Percentiles rank a stretch among this genome's conserved stretches.
Evolutionary conservation across 53 echinoderm and acorn worm genomes (phyloP).

Genomic region (Holothuria leucospilota): DNA sequence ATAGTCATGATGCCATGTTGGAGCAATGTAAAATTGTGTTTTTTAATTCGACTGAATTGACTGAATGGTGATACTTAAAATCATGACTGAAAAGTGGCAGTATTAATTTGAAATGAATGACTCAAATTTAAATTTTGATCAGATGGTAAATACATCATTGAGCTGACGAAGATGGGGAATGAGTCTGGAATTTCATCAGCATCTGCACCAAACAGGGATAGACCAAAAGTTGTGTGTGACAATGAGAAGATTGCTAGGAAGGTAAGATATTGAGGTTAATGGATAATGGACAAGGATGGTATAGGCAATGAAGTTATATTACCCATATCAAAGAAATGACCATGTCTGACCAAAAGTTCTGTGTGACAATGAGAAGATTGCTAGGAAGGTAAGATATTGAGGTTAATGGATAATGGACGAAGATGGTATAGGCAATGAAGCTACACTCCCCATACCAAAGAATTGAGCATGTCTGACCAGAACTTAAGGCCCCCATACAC

Average conservation of each 20-base stretch:
- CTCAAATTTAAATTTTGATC: no score
- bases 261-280: slow-evolving; percentile 50
- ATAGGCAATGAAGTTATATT: no score
- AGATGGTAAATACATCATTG: slow-evolving; percentile 84
- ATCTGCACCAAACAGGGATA: slow-evolving; percentile 55
- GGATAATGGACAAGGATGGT: neutral
- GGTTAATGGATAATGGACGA: no score
- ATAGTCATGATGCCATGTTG: no score
- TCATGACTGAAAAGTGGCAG: no score
- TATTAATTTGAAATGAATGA: no score
- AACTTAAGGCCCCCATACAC: no score
- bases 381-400: slow-evolving; percentile 76
- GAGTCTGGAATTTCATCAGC: slow-evolving; percentile 67
- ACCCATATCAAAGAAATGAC: no score
- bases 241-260: slow-evolving; percentile 86
- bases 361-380: slow-evolving; percentile 84
- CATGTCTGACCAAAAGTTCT: slow-evolving; percentile 72
- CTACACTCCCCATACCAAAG: no score
- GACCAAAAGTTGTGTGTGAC: slow-evolving; percentile 92
- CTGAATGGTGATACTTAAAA: no score
- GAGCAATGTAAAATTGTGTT: no score
- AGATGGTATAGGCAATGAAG: neutral
- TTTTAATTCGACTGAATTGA: no score
- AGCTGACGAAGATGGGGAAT: slow-evolving; percentile 84
- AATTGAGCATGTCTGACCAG: slow-evolving; percentile 48